Evolutionary conservation across 2,888 invertebrate genomes (phyloP), one percentile per base, ranked within the genome.

Genomic region (Leptinotarsa tumamoca): DNA sequence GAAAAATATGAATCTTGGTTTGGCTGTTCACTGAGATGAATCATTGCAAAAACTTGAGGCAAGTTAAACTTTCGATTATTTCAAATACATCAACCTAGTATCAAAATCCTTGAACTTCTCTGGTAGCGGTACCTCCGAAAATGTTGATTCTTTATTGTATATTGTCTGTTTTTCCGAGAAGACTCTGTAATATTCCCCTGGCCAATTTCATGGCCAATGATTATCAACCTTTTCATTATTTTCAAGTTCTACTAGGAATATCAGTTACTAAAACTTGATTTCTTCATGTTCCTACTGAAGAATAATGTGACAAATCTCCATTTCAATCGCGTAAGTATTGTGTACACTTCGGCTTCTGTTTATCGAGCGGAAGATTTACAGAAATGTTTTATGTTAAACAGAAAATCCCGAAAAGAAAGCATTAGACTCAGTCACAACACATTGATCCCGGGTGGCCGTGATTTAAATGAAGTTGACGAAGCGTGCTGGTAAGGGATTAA

Each of bases 391-490:
- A 69, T 54, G 33, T 23, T 68, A 54, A n/a, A 23, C 27, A 56
- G 43, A 33, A 75, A 76, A 75, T 79, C 77, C 78, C 69, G 72
- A 74, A 78, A 79, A 78, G 58, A 77, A 79, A 78, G 71, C 76
- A 78, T 73, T 71, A 68, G 77, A 74, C 76, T 77, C 77, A 77
- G 75, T 79, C 75, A 77, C 72, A 74, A 79, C 75, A 75, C 77
- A 79, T 78, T 78, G 74, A 79, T 79, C 78, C 82, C 78, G 82
- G 84, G 84, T 84, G 84, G 84, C 79, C 82, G 73, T 82, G 82
- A 83, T 80, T 82, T 82, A 82, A 83, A 84, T 78, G 80, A 80
- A 84, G 80, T 82, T 81, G 84, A 82, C 84, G 83, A 82, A 81
- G 83, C 84, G 82, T 83, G 82, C 76, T 76, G 68, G 68, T 72